phyloP scores from a whole-genome alignment of 2,888 invertebrate genomes.

The Thumatha senex region DNA sequence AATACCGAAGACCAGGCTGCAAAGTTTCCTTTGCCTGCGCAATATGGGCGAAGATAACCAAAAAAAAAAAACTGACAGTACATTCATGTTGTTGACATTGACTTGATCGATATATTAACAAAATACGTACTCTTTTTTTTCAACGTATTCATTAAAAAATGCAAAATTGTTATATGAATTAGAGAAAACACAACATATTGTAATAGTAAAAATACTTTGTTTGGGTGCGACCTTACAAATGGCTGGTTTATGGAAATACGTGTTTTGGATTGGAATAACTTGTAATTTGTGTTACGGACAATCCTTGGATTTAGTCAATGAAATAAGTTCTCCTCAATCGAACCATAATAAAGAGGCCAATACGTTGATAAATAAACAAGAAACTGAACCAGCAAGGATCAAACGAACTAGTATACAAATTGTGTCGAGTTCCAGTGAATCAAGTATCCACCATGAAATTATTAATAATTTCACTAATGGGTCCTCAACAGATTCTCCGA shows the following conservation, averaged over 20 bases:
- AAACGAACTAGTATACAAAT: slow-evolving; percentile 55
- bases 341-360: slow-evolving; percentile 2
- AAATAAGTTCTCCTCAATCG: slow-evolving; percentile 11
- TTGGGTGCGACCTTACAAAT: slow-evolving; percentile 10
- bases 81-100: too few relatives aligned
- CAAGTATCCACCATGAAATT: slow-evolving; percentile 39
- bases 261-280: slow-evolving; percentile 41
- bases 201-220: not conserved
- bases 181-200: not conserved
- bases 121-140: too few relatives aligned
- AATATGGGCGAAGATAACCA: too few relatives aligned
- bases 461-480: slow-evolving; percentile 37
- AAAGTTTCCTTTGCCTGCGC: too few relatives aligned
- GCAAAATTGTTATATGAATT: too few relatives aligned
- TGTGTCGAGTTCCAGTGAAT: slow-evolving; percentile 58
- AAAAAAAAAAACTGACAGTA: too few relatives aligned
- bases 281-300: slow-evolving; percentile 32
- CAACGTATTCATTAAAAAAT: too few relatives aligned
- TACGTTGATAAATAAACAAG: slow-evolving; percentile 16
- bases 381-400: slow-evolving; percentile 49
- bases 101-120: too few relatives aligned
- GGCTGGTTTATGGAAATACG: slow-evolving; percentile 31
- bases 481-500: slow-evolving; percentile 59
- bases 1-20: too few relatives aligned
- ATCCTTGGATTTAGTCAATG: slow-evolving; percentile 11